Base-by-base conservation (phyloP, 2,113 vertebrate genomes). In the Platycercus adscitus region DNA sequence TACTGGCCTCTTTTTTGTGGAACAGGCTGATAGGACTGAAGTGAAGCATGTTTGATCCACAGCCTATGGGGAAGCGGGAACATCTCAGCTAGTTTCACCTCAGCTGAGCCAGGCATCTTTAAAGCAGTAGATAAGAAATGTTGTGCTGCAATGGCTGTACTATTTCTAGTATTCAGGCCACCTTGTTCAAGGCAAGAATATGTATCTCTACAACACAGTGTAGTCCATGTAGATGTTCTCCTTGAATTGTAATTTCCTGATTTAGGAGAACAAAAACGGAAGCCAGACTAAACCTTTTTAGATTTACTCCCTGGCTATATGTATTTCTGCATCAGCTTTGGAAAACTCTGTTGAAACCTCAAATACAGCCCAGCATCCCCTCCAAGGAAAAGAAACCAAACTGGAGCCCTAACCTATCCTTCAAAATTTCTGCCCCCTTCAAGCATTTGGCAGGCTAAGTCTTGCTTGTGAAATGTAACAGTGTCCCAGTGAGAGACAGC, bases 341-440 rank as follows among this genome's bases (percentile, higher is more conserved):
- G 63, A 86, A 85, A 86, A 47, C 50, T 58, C 25, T 35, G 5
- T 24, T 86, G 66, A 91, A 73, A 41, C 28, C 84, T 53, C 60
- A 91, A 9, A 75, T 88, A 88, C 2, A 68, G 5, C 23, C n/a
- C 73, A 70, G 1, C 3, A 55, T 24, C 6, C 13, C 17, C 28
- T 47, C 26, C n/a, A 92, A 75, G 60, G 23, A 65, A 93, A 88
- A 81, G 53, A 92, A 96, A 78, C 7, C 15, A 90, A 88, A 71
- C 20, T 28, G 89, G 68, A 88, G 65, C 43, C 16, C 73, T 80
- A 82, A 91, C 66, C 23, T 46, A 24, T 5, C 12, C 19, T 71
- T 84, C 11, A 3, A 88, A 83, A 86, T 90, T 73, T 81, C 46
- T 93, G n/a, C 35, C 19, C 58, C 24, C 1, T 78, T 63, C 47